Evolutionary conservation across 1,140 invertebrate genomes (phyloP).

Genomic region (Dufourea novaeangliae): DNA sequence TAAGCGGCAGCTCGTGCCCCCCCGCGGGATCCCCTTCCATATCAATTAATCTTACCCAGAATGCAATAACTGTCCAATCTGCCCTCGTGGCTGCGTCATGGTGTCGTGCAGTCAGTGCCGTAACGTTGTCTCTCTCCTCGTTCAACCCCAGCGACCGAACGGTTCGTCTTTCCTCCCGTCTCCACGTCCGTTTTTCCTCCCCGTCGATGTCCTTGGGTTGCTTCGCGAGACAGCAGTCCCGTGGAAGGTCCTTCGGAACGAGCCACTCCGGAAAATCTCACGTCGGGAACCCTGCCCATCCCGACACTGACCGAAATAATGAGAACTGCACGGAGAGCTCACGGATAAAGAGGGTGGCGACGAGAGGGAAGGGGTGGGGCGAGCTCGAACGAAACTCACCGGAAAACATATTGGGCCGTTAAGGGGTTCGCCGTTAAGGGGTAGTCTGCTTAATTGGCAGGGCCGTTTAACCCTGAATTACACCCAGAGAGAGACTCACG

Average conservation of each 20-base stretch:
- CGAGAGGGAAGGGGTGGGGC: neutral
- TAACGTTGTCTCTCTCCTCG: slow-evolving; percentile 65
- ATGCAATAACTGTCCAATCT: slow-evolving; percentile 83
- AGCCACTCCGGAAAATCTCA: slow-evolving; percentile 68
- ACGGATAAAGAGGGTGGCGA: neutral
- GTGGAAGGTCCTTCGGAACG: slow-evolving; percentile 15
- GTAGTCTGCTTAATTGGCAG: slow-evolving; percentile 76
- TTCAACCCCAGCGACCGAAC: slow-evolving; percentile 20
- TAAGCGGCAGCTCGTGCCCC: slow-evolving; percentile 56
- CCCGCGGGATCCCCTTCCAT: slow-evolving; percentile 69
- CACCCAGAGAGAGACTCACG: slow-evolving; percentile 26
- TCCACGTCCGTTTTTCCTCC: neutral
- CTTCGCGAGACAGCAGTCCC: neutral
- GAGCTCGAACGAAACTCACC: slow-evolving; percentile 41
- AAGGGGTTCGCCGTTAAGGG: slow-evolving; percentile 65
- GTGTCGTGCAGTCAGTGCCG: slow-evolving; percentile 75
- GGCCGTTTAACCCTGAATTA: slow-evolving; percentile 71
- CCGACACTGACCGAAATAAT: slow-evolving; percentile 37
- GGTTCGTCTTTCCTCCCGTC: slow-evolving; percentile 29
- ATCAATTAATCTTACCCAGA: slow-evolving; percentile 82
- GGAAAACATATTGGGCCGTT: slow-evolving; percentile 79
- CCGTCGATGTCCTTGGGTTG: slow-evolving; percentile 12
- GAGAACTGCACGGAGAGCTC: slow-evolving; percentile 4
- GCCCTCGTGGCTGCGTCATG: slow-evolving; percentile 77
- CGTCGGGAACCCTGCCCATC: slow-evolving; percentile 8